Evolutionary conservation across 2,113 vertebrate genomes (phyloP).

Genomic region (Actenoides lindsayi): DNA sequence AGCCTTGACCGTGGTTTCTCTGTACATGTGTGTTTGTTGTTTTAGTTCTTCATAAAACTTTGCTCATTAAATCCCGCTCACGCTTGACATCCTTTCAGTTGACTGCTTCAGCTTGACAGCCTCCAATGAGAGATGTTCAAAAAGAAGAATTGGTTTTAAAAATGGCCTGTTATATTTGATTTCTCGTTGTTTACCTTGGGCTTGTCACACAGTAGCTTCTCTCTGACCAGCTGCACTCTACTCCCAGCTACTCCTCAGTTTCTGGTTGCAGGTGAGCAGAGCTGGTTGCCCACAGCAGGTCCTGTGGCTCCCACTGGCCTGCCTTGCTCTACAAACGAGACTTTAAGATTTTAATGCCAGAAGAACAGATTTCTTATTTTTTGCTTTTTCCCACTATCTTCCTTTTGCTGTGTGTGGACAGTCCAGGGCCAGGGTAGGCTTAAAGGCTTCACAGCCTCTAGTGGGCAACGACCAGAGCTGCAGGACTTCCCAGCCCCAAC

Average conservation of each 20-base stretch:
- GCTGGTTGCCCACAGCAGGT: neutral
- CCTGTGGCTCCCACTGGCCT: neutral
- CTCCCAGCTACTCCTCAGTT: neutral
- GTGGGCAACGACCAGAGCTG: conserved; percentile 60
- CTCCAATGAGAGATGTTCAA: neutral
- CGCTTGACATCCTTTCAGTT: neutral
- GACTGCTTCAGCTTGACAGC: neutral
- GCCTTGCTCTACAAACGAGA: neutral
- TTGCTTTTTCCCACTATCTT: neutral
- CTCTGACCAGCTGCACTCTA: neutral
- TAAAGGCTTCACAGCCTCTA: conserved; percentile 78
- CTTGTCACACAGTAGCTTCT: neutral
- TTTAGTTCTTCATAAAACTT: neutral
- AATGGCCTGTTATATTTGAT: neutral
- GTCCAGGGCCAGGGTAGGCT: neutral
- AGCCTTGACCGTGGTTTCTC: neutral
- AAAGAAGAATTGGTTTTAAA: neutral
- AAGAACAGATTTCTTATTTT: neutral
- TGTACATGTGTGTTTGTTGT: neutral
- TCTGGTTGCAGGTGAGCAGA: neutral
- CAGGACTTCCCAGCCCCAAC: neutral
- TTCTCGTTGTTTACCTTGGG: neutral
- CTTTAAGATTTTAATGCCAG: neutral
- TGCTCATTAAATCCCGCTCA: neutral
- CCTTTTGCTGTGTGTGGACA: neutral